phyloP scores from a whole-genome alignment of 2,113 vertebrate species.

The Cottus gobio region DNA sequence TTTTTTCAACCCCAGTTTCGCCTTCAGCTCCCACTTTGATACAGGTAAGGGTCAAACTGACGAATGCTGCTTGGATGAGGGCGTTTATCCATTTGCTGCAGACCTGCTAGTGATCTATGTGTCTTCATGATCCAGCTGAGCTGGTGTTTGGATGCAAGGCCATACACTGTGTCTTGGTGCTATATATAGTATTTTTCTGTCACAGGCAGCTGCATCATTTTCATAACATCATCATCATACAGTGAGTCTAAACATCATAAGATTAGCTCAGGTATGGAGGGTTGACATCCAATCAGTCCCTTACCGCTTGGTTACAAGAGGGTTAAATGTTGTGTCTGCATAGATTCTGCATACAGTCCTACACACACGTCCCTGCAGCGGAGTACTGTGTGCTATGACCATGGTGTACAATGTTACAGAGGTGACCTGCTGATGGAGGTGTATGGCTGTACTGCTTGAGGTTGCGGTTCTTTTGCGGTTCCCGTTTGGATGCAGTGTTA shows the following conservation, averaged over 20 bases:
- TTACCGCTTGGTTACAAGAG: conserved; percentile 47
- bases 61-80: not conserved
- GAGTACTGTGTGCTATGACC: conserved; percentile 7
- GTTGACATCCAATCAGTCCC: not conserved
- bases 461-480: conserved; percentile 19
- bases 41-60: conserved; percentile 85
- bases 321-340: conserved; percentile 60
- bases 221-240: conserved; percentile 1
- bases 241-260: not conserved
- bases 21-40: conserved; percentile 93
- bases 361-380: conserved; percentile 52
- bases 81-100: conserved; percentile 7
- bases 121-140: not conserved
- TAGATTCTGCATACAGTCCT: conserved; percentile 54
- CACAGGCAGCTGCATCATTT: not conserved
- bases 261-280: not conserved
- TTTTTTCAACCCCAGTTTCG: conserved; percentile 91
- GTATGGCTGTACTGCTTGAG: conserved; percentile 27
- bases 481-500: conserved; percentile 44
- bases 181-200: conserved; percentile 1
- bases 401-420: conserved; percentile 19
- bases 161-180: not conserved
- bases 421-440: conserved; percentile 37
- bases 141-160: conserved; percentile 19
- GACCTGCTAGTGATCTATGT: not conserved